A percentile compares a stretch with the other conserved stretches of the same genome.
phyloP scores from a whole-genome alignment of 2,888 invertebrate genomes.

The Dione vanillae region DNA sequence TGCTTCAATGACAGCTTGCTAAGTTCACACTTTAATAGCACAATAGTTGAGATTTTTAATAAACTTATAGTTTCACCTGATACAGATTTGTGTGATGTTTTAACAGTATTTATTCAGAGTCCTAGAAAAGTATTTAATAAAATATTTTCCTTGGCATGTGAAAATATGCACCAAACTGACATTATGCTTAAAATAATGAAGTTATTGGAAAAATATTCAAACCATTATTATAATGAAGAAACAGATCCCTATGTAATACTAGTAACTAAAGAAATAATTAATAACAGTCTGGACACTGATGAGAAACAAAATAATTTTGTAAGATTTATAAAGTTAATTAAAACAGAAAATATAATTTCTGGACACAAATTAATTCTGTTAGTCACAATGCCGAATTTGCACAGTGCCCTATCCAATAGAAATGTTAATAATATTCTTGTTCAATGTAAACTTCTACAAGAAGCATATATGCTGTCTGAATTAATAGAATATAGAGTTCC shows the following conservation, averaged over 20 bases:
- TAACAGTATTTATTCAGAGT: slow-evolving; percentile 69
- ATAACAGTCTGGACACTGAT: slow-evolving; percentile 56
- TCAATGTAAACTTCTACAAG: slow-evolving; percentile 60
- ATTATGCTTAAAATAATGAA: slow-evolving; percentile 69
- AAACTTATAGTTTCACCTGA: slow-evolving; percentile 62
- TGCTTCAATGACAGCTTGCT: slow-evolving; percentile 58
- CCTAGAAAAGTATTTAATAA: slow-evolving; percentile 64
- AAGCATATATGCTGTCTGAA: slow-evolving; percentile 60
- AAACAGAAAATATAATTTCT: slow-evolving; percentile 58
- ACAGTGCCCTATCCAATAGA: slow-evolving; percentile 61
- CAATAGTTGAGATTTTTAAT: slow-evolving; percentile 69
- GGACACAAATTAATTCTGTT: slow-evolving; percentile 64
- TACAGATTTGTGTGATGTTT: slow-evolving; percentile 61
- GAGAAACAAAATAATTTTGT: slow-evolving; percentile 60
- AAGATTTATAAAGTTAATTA: slow-evolving; percentile 63
- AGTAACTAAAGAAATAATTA: slow-evolving; percentile 57
- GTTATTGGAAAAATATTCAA: slow-evolving; percentile 61
- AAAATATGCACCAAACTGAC: slow-evolving; percentile 63
- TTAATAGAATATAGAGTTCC: slow-evolving; percentile 69
- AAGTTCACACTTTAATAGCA: slow-evolving; percentile 56
- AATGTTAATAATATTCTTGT: slow-evolving; percentile 58
- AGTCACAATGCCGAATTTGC: slow-evolving; percentile 71
- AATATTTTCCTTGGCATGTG: slow-evolving; percentile 65
- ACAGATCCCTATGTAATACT: slow-evolving; percentile 67
- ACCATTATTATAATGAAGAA: slow-evolving; percentile 66